Percentiles rank a stretch among this genome's conserved stretches.
Evolutionary conservation across 2,888 invertebrate species (phyloP).

Genomic region (Torymus aiolomorphi): DNA sequence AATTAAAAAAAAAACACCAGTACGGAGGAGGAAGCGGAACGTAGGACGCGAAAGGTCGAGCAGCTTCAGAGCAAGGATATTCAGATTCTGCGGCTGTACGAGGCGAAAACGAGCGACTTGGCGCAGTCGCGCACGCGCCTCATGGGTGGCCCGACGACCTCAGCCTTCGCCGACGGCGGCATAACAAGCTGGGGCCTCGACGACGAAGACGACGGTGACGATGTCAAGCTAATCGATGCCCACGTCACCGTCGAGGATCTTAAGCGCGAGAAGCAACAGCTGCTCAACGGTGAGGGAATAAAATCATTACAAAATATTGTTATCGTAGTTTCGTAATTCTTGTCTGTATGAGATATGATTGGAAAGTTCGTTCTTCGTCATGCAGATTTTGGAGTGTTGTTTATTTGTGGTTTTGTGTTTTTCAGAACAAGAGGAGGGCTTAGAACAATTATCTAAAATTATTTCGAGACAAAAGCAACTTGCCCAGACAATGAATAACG

Average conservation of each 20-base stretch:
- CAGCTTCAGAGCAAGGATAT: conserved; percentile 79
- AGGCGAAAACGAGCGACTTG: conserved; percentile 71
- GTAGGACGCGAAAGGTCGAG: conserved; percentile 80
- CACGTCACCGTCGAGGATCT: conserved; percentile 77
- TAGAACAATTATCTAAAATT: conserved; percentile 85
- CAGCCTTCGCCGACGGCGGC: conserved; percentile 76
- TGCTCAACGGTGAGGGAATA: conserved; percentile 77
- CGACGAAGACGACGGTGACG: conserved; percentile 71
- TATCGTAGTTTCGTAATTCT: too few species aligned
- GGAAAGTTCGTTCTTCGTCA: too few species aligned
- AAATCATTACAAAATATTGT: too few species aligned
- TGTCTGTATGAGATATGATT: too few species aligned
- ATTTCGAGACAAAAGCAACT: conserved; percentile 86
- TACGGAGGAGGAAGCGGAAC: conserved; percentile 80
- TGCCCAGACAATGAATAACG: conserved; percentile 84
- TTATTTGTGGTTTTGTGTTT: background rate
- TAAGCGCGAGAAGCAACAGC: conserved; percentile 78
- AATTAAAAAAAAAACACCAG: conserved; percentile 68
- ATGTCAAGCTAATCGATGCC: conserved; percentile 71
- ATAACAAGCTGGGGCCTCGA: conserved; percentile 75
- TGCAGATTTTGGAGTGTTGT: background rate
- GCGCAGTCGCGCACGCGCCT: conserved; percentile 71
- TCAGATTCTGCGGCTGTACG: conserved; percentile 78
- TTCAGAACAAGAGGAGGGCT: conserved; percentile 85
- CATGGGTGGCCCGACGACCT: conserved; percentile 67